Conservation (phyloP, 2,888 invertebrate genomes). For the Busseola fusca region DNA sequence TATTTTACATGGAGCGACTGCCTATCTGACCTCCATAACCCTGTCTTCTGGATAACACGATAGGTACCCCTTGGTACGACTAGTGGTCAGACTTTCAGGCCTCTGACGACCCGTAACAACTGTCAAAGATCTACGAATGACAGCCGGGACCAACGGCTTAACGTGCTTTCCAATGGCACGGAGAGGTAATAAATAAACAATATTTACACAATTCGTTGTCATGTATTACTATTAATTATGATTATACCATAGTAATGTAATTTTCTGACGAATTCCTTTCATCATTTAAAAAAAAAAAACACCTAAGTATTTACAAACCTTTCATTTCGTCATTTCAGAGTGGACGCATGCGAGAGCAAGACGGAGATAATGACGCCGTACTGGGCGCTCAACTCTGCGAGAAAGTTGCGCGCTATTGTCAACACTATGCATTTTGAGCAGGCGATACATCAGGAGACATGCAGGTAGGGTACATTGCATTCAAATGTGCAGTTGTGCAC, state of each 20-base stretch:
- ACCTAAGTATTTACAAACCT: neutral
- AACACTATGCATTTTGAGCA: slow-evolving; percentile 98
- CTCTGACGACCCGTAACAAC: no score
- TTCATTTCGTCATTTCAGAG: slow-evolving; percentile 50
- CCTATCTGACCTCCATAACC: no score
- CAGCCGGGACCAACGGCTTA: no score
- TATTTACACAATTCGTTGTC: neutral
- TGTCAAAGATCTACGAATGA: no score
- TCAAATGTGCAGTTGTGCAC: slow-evolving; percentile 33
- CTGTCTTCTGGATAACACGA: no score
- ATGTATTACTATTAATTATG: neutral
- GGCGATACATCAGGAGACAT: slow-evolving; percentile 98
- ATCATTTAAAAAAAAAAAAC: neutral
- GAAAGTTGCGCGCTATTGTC: slow-evolving; percentile 96
- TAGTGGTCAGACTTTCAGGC: no score
- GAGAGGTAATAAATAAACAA: no score
- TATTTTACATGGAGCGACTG: no score
- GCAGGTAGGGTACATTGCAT: slow-evolving; percentile 90
- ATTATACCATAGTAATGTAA: neutral
- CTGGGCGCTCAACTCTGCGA: slow-evolving; percentile 97
- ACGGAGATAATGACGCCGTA: slow-evolving; percentile 97
- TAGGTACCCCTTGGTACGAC: no score
- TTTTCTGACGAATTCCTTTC: no score
- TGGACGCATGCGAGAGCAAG: slow-evolving; percentile 97
- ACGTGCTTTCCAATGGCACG: no score